Percentiles rank a stretch among this genome's conserved stretches.
Evolutionary conservation across 2,888 invertebrate species (phyloP).

Genomic region (Cosmopolites sordidus): DNA sequence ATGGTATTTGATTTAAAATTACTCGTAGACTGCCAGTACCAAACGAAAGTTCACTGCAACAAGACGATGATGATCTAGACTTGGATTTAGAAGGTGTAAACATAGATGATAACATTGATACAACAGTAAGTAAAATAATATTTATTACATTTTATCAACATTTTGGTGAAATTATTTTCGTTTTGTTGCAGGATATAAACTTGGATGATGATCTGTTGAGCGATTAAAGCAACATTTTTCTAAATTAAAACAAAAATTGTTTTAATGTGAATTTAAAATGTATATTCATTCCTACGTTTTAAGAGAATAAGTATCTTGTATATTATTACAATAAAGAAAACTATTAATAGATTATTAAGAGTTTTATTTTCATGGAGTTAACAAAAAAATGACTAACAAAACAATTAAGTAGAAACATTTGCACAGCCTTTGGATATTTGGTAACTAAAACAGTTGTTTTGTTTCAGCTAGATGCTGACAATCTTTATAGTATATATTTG

Average conservation of each 20-base stretch:
- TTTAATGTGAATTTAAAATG: constrained; percentile 12
- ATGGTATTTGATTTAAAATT: no score
- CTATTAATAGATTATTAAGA: no score
- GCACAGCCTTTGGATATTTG: no score
- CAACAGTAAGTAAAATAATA: constrained; percentile 54
- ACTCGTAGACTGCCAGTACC: background rate
- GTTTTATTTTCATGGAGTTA: no score
- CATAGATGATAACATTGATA: constrained; percentile 75
- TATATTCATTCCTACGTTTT: constrained; percentile 21
- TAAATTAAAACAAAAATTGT: constrained; percentile 1
- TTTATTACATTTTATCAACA: background rate
- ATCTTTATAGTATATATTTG: no score
- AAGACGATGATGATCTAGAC: constrained; percentile 66
- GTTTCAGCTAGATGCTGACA: no score
- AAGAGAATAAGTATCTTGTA: constrained; percentile 9
- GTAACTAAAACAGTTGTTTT: no score
- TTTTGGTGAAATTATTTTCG: background rate
- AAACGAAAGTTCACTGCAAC: constrained; percentile 24
- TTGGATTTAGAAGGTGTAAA: constrained; percentile 78
- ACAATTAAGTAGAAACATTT: no score
- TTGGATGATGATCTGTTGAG: constrained; percentile 68
- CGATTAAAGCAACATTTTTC: constrained; percentile 45
- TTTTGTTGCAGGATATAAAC: constrained; percentile 69
- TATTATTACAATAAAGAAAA: constrained; percentile 8
- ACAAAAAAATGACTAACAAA: no score